Evolutionary conservation across 1,140 invertebrate species (phyloP).

Genomic region (Frieseomelitta varia): DNA sequence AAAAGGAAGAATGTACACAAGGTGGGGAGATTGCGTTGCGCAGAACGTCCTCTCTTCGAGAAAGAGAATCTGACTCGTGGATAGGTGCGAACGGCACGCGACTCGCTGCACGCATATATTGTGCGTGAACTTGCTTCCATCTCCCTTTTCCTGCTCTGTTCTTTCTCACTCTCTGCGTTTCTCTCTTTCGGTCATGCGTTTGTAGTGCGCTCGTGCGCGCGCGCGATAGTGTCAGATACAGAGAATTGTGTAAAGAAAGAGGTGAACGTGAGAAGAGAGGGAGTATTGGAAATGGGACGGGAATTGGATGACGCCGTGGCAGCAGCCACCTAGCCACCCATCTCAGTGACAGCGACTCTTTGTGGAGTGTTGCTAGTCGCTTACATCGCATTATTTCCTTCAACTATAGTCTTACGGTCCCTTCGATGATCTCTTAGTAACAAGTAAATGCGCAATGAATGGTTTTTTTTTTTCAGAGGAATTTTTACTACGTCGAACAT

Average conservation of each 20-base stretch:
- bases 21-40: slow-evolving; percentile 55
- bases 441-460: background rate
- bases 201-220: slow-evolving; percentile 18
- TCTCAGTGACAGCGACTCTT: slow-evolving; percentile 65
- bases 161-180: slow-evolving; percentile 9
- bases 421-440: background rate
- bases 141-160: slow-evolving; percentile 45
- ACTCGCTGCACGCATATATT: slow-evolving; percentile 62
- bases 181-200: slow-evolving; percentile 6
- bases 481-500: background rate
- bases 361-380: slow-evolving; percentile 46
- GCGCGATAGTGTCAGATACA: slow-evolving; percentile 38
- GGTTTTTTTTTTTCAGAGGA: slow-evolving; percentile 3
- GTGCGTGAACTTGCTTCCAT: slow-evolving; percentile 61
- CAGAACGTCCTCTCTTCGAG: slow-evolving; percentile 44
- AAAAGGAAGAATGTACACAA: slow-evolving; percentile 37
- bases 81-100: slow-evolving; percentile 73
- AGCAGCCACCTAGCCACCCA: slow-evolving; percentile 70
- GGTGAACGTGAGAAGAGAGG: slow-evolving; percentile 46
- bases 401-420: background rate
- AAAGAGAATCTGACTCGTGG: slow-evolving; percentile 46
- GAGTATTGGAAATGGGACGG: slow-evolving; percentile 63
- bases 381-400: slow-evolving; percentile 22
- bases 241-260: slow-evolving; percentile 58
- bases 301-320: slow-evolving; percentile 71